Evolutionary conservation across 2,888 invertebrate species (phyloP).

Genomic region (Tanytarsus gracilentus): DNA sequence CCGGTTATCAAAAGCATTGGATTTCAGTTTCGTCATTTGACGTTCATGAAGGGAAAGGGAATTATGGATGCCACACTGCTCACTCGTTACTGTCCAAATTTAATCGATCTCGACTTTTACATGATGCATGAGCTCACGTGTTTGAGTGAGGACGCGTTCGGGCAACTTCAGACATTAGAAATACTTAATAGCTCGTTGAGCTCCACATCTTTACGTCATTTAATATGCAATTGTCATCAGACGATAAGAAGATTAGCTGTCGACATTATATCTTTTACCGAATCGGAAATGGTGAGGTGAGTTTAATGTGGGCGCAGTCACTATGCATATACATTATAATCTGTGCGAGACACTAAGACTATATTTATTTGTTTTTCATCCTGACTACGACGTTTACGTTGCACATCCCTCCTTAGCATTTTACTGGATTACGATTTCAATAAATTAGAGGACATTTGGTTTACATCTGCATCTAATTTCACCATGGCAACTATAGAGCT

Average conservation of each 20-base stretch:
- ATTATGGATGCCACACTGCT: conserved; percentile 52
- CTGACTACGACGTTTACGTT: background rate
- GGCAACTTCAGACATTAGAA: conserved; percentile 55
- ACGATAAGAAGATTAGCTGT: conserved; percentile 55
- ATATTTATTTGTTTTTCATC: background rate
- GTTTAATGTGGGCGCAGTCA: no score
- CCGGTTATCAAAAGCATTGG: conserved; percentile 50
- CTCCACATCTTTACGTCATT: conserved; percentile 49
- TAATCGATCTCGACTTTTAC: conserved; percentile 56
- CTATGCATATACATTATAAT: no score
- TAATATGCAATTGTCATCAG: conserved; percentile 52
- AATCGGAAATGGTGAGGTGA: conserved; percentile 56
- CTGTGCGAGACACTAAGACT: no score
- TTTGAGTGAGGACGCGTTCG: conserved; percentile 49
- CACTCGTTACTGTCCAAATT: conserved; percentile 50
- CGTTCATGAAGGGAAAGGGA: conserved; percentile 50
- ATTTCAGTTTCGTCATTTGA: conserved; percentile 47
- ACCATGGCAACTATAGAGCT: conserved; percentile 45
- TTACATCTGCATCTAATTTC: conserved; percentile 56
- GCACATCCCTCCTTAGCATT: conserved; percentile 45
- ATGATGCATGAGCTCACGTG: conserved; percentile 54
- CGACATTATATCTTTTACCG: conserved; percentile 55
- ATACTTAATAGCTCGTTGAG: conserved; percentile 56
- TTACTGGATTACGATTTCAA: conserved; percentile 55
- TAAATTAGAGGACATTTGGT: conserved; percentile 58